Percentiles rank a stretch among this genome's conserved stretches.
Conservation (phyloP, 1,140 invertebrate genomes). For the Brachionus sp. region DNA sequence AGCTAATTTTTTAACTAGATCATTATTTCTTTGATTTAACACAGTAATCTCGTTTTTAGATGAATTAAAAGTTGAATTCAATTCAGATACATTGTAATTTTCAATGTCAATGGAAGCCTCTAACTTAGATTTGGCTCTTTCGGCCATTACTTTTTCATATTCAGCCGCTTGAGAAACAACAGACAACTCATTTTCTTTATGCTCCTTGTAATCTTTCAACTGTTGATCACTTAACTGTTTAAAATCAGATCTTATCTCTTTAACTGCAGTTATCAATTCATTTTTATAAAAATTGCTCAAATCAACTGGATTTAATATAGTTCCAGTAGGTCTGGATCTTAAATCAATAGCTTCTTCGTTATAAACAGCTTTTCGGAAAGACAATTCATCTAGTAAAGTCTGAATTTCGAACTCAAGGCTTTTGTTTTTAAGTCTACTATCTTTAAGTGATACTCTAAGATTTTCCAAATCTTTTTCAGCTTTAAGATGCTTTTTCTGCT, state of each 20-base stretch:
- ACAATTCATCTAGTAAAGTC: conserved; percentile 23
- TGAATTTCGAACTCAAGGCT: conserved; percentile 35
- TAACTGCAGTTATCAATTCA: conserved; percentile 29
- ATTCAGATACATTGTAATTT: neutral
- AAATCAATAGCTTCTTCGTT: conserved; percentile 20
- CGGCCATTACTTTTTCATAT: conserved; percentile 33
- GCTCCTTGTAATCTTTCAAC: conserved; percentile 15
- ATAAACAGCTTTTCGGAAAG: conserved; percentile 38
- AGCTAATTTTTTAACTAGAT: conserved; percentile 1
- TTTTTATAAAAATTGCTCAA: conserved; percentile 43
- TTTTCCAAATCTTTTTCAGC: conserved; percentile 26
- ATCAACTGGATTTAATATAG: conserved; percentile 15
- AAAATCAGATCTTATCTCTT: conserved; percentile 19
- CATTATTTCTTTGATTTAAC: neutral
- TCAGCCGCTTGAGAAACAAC: neutral
- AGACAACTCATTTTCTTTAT: conserved; percentile 27
- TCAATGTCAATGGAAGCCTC: conserved; percentile 27
- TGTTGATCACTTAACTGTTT: conserved; percentile 9
- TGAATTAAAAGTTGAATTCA: neutral
- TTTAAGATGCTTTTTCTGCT: neutral
- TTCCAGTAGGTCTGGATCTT: neutral
- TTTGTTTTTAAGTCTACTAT: conserved; percentile 21
- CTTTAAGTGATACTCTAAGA: conserved; percentile 3
- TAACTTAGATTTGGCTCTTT: neutral
- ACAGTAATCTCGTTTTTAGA: neutral